Evolutionary conservation across 2,797 vertebrate genomes (phyloP).

Genomic region (Sciurus vulgaris): DNA sequence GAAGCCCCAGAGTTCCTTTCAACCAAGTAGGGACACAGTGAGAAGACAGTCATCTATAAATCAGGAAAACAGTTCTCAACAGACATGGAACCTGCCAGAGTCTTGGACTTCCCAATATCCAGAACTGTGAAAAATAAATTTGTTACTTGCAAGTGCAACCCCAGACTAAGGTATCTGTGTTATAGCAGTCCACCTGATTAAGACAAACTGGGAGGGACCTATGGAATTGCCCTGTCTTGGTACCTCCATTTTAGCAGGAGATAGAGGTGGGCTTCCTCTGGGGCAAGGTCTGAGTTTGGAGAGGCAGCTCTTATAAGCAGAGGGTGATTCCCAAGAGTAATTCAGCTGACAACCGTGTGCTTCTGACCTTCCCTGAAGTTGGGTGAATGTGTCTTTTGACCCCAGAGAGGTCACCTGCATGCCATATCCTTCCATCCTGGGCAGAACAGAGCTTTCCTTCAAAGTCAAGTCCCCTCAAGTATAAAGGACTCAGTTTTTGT

Average conservation of each 20-base stretch:
- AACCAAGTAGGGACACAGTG: rapidly evolving
- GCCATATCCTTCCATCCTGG: background rate
- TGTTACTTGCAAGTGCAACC: background rate
- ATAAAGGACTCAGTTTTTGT: background rate
- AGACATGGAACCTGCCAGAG: background rate
- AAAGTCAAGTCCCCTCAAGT: rapidly evolving
- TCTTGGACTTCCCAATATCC: background rate
- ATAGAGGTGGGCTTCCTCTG: background rate
- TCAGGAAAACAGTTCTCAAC: too few relatives aligned
- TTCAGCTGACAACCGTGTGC: background rate
- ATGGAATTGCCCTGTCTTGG: background rate
- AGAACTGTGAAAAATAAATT: background rate
- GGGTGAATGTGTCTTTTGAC: background rate
- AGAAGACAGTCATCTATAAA: background rate
- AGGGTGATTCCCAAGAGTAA: background rate
- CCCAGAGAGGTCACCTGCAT: background rate
- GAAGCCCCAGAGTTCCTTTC: too few relatives aligned
- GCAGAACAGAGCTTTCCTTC: background rate
- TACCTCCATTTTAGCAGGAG: rapidly evolving
- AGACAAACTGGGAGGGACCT: background rate
- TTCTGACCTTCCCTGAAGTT: too few relatives aligned
- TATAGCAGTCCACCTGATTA: background rate
- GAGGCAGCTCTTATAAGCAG: background rate
- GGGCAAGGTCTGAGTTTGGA: rapidly evolving
- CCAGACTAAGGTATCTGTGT: background rate